A percentile compares a stretch with the other conserved stretches of the same genome.
phyloP scores from a whole-genome alignment of 2,113 vertebrate genomes.

The Catharus fuscescens region DNA sequence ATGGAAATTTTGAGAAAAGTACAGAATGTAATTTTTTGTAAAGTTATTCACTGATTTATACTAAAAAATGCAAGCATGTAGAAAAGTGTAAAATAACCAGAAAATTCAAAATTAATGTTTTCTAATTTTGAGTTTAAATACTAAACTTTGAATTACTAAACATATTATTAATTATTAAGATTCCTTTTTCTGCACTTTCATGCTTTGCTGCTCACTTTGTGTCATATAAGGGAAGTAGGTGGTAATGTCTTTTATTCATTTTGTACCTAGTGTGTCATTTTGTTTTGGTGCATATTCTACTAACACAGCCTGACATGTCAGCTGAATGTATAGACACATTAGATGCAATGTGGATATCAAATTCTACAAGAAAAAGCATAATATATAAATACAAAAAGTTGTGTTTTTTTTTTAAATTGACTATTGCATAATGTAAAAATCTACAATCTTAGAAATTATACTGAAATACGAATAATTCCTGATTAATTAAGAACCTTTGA shows the following conservation, averaged over 20 bases:
- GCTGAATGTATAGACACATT: accelerated
- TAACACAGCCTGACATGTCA: not conserved
- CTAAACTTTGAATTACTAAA: not conserved
- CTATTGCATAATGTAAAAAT: not conserved
- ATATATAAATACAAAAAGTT: not conserved
- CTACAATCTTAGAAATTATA: not conserved
- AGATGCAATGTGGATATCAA: not conserved
- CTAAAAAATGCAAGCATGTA: not conserved
- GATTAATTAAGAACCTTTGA: not conserved
- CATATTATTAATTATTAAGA: not conserved
- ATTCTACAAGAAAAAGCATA: not conserved
- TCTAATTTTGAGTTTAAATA: not conserved
- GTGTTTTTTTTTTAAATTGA: not conserved
- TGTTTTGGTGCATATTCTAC: not conserved
- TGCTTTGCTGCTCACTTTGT: not conserved
- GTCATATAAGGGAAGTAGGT: not conserved
- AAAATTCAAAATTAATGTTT: not conserved
- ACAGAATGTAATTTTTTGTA: not conserved
- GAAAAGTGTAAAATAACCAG: not conserved
- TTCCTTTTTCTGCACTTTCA: not conserved
- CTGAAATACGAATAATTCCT: not conserved
- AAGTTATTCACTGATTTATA: not conserved
- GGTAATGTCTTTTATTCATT: not conserved
- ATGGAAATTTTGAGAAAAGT: not conserved
- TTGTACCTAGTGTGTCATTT: accelerated